Evolutionary conservation across 2,113 vertebrate genomes (phyloP).

Genomic region (Tricholaema leucomelas): DNA sequence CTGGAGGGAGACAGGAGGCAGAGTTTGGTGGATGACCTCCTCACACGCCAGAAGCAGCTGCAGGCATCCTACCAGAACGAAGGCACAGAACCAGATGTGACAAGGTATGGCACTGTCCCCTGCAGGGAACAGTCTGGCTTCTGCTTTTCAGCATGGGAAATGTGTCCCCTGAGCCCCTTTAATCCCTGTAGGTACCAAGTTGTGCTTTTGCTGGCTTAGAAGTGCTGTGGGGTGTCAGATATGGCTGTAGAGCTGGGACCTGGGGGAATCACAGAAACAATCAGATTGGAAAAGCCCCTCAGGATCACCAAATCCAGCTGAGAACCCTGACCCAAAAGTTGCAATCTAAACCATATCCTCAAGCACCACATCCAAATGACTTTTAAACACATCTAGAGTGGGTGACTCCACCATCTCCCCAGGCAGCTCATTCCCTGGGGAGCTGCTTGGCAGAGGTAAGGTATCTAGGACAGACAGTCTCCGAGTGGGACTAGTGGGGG

Average conservation of each 20-base stretch:
- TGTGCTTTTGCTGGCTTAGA: fast-evolving
- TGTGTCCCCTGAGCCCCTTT: fast-evolving
- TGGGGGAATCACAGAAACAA: neutral
- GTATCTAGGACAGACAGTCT: neutral
- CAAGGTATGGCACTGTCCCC: conserved; percentile 68
- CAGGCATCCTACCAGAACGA: conserved; percentile 88
- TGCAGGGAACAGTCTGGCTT: fast-evolving
- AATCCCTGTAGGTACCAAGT: neutral
- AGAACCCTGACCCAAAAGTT: too few relatives aligned
- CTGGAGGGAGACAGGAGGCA: conserved; percentile 94
- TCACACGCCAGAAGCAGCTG: conserved; percentile 89
- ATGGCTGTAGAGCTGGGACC: neutral
- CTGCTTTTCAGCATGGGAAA: neutral
- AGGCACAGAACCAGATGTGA: conserved; percentile 77
- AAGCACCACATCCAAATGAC: too few relatives aligned
- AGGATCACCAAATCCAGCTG: too few relatives aligned
- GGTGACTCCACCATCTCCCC: too few relatives aligned
- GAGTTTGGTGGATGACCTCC: conserved; percentile 90
- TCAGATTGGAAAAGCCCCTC: too few relatives aligned
- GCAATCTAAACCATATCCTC: too few relatives aligned
- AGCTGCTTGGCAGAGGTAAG: neutral
- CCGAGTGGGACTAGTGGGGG: neutral
- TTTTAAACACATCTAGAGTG: too few relatives aligned
- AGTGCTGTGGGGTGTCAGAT: fast-evolving
- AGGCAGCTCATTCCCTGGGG: too few relatives aligned